A percentile compares a stretch with the other conserved stretches of the same genome.
Conservation (phyloP, 1,140 invertebrate genomes). For the Aplysia californica region DNA sequence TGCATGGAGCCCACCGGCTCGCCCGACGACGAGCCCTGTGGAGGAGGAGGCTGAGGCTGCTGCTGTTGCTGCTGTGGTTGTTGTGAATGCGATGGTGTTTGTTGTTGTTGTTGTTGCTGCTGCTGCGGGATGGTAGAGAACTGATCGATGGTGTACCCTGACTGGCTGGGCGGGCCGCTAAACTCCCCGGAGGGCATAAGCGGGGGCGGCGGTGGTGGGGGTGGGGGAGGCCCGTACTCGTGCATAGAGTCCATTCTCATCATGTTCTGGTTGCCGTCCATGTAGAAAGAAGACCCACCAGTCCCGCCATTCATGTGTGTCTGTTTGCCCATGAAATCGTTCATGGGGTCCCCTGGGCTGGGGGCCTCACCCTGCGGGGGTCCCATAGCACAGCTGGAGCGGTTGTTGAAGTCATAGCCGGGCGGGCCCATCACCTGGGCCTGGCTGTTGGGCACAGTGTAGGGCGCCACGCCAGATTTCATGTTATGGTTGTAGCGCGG, state of each 20-base stretch:
- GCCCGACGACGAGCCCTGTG: too few relatives aligned
- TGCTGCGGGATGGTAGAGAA: conserved; percentile 21
- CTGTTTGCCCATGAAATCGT: conserved; percentile 7
- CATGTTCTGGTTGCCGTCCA: conserved; percentile 58
- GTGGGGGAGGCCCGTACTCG: conserved; percentile 10
- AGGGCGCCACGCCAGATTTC: conserved; percentile 59
- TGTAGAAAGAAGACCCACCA: conserved; percentile 42
- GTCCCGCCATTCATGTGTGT: background rate
- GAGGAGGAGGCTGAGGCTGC: conserved; percentile 2
- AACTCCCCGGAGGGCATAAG: conserved; percentile 2
- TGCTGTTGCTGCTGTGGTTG: conserved; percentile 28
- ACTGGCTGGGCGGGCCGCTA: background rate
- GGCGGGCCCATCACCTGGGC: conserved; percentile 21
- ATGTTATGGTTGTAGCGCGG: conserved; percentile 48
- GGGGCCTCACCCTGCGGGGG: conserved; percentile 13
- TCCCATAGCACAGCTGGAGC: conserved; percentile 34
- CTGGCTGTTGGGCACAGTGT: conserved; percentile 55
- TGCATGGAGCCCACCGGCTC: too few relatives aligned
- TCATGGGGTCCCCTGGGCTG: conserved; percentile 33
- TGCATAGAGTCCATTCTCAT: conserved; percentile 44
- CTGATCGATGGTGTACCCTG: conserved; percentile 13
- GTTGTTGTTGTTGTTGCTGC: conserved; percentile 25
- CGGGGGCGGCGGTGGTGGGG: background rate
- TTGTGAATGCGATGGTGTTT: conserved; percentile 31
- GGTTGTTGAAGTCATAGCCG: conserved; percentile 32